phyloP scores from a whole-genome alignment of 2,888 invertebrate genomes.

The Helleia helle region DNA sequence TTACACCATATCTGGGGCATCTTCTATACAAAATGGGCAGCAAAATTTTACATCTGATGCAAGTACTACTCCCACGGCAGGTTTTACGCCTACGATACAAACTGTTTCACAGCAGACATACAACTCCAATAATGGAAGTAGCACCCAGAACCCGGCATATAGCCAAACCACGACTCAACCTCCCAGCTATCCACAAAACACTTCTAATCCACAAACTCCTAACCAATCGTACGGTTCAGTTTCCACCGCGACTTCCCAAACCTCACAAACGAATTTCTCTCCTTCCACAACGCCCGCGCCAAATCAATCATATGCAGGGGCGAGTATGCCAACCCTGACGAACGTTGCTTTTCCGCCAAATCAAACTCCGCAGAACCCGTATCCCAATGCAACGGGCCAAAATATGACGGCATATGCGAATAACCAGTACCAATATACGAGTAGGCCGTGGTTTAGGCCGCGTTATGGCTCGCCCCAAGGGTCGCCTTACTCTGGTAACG shows the following conservation, averaged over 20 bases:
- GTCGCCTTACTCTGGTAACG: constrained; percentile 47
- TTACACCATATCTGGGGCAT: constrained; percentile 35
- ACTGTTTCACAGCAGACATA: constrained; percentile 39
- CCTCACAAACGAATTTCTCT: constrained; percentile 46
- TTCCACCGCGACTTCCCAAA: constrained; percentile 39
- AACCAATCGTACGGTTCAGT: constrained; percentile 37
- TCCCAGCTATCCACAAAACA: constrained; percentile 45
- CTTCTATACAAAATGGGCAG: constrained; percentile 35
- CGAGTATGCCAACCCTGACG: constrained; percentile 44
- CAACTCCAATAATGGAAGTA: constrained; percentile 37
- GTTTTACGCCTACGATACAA: constrained; percentile 38
- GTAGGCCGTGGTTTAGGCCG: constrained; percentile 59
- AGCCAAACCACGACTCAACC: constrained; percentile 43
- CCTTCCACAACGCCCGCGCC: constrained; percentile 59
- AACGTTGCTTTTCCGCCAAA: constrained; percentile 47
- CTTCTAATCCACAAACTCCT: constrained; percentile 35
- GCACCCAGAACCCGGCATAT: constrained; percentile 32
- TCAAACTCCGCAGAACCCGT: constrained; percentile 57
- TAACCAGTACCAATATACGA: constrained; percentile 61
- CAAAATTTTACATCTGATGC: constrained; percentile 44
- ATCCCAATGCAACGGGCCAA: constrained; percentile 62
- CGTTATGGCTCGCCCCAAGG: constrained; percentile 61
- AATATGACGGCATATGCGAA: constrained; percentile 64
- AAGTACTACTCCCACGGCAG: constrained; percentile 34
- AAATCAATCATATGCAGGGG: constrained; percentile 41